Percentiles rank a stretch among this genome's conserved stretches.
Evolutionary conservation across 2,888 invertebrate species (phyloP).

Genomic region (Napeogenes inachia): DNA sequence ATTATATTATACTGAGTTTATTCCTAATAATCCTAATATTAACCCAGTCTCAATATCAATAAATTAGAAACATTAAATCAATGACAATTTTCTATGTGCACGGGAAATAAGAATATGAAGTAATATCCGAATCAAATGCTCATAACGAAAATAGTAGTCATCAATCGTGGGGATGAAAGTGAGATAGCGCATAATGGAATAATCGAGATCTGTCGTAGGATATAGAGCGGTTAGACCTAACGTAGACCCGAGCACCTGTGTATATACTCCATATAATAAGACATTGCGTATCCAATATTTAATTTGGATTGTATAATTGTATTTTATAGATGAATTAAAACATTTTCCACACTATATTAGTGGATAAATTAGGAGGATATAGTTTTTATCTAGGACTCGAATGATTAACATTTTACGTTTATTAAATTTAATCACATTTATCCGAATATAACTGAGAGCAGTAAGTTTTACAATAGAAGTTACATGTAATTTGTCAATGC

Average conservation of each 20-base stretch:
- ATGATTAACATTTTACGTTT: too few relatives aligned
- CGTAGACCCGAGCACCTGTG: neutral
- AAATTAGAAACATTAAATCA: too few relatives aligned
- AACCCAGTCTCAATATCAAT: too few relatives aligned
- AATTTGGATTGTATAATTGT: too few relatives aligned
- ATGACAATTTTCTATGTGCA: neutral
- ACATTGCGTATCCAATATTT: too few relatives aligned
- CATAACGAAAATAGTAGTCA: conserved; percentile 11
- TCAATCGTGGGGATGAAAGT: conserved; percentile 13
- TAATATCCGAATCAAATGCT: conserved; percentile 9
- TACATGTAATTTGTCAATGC: neutral
- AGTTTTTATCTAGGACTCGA: too few relatives aligned
- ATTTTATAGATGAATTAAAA: too few relatives aligned
- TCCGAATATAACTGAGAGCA: neutral
- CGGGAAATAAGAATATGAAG: conserved; percentile 4
- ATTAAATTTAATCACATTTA: neutral
- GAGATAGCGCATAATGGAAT: neutral
- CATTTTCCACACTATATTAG: too few relatives aligned
- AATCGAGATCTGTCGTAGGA: neutral
- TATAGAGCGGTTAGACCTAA: neutral
- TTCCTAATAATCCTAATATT: too few relatives aligned
- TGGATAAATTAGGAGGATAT: too few relatives aligned
- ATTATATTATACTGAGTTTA: too few relatives aligned
- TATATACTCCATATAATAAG: neutral
- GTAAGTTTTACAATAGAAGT: neutral